These are phyloP conservation scores for Idaea biselata DNA, from an alignment of 2,888 invertebrate genomes.

Conservation along the genomic window DNA sequence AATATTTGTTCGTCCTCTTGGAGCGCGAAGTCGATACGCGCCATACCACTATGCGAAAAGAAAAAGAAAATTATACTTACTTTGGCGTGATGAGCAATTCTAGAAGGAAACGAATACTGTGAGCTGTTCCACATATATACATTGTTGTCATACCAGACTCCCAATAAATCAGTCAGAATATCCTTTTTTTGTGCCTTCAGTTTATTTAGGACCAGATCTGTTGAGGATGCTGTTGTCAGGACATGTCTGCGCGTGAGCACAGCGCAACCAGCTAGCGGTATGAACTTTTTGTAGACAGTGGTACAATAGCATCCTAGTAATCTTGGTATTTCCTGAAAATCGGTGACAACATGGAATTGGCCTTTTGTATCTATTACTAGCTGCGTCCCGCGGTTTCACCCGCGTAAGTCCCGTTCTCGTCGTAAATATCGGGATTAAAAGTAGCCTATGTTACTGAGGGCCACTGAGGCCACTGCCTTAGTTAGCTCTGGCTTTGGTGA, in stretches of 20 bases:
- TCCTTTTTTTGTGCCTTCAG: conserved; percentile 14
- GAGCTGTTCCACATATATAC: conserved; percentile 34
- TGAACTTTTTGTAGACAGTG: conserved; percentile 38
- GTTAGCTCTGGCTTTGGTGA: too few relatives aligned
- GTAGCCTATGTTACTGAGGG: too few relatives aligned
- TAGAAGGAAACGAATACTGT: conserved; percentile 38
- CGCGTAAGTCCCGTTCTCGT: too few relatives aligned
- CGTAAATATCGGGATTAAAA: too few relatives aligned
- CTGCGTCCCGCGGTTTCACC: too few relatives aligned
- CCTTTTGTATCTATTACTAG: too few relatives aligned
- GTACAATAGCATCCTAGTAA: conserved; percentile 45
- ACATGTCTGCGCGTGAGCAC: conserved; percentile 48
- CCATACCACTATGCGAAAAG: too few relatives aligned
- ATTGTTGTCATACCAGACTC: conserved; percentile 49
- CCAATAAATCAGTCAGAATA: conserved; percentile 36
- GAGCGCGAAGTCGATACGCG: too few relatives aligned
- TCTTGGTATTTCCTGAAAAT: conserved; percentile 30
- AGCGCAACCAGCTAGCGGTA: conserved; percentile 42
- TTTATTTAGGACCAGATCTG: conserved; percentile 39
- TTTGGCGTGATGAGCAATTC: conserved; percentile 50
- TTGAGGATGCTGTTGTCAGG: conserved; percentile 52
- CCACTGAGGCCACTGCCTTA: too few relatives aligned
- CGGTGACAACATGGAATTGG: too few relatives aligned
- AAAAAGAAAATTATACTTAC: conserved; percentile 37
- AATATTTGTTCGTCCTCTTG: too few relatives aligned